Percentiles rank a stretch among this genome's conserved stretches.
Conservation (phyloP, 2,888 invertebrate species). For the Heliconius aoede region DNA sequence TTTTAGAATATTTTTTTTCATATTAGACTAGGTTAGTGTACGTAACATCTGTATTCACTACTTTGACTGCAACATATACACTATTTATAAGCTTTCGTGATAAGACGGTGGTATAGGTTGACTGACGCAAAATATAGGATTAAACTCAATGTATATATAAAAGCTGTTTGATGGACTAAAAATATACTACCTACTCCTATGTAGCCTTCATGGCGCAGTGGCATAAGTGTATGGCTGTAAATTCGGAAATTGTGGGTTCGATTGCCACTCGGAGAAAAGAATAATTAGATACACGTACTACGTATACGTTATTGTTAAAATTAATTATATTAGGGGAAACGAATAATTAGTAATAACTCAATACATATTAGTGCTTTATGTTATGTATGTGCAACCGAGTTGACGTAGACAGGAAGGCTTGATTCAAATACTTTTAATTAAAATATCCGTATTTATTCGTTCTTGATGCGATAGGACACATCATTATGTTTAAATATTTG, state of each 20-base stretch:
- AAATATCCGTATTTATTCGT: background rate
- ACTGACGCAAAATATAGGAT: background rate
- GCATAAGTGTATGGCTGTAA: too few relatives aligned
- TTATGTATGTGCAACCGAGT: background rate
- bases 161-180: background rate
- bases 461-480: too few relatives aligned
- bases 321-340: too few relatives aligned
- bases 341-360: too few relatives aligned
- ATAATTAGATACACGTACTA: too few relatives aligned
- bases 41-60: background rate
- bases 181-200: background rate
- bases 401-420: background rate
- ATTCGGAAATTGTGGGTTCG: too few relatives aligned
- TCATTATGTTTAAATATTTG: too few relatives aligned
- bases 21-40: background rate
- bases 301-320: too few relatives aligned
- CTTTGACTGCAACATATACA: background rate
- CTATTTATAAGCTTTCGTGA: slow-evolving; percentile 7
- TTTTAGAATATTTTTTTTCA: background rate
- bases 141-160: background rate
- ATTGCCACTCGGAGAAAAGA: too few relatives aligned
- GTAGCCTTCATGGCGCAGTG: too few relatives aligned
- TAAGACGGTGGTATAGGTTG: background rate
- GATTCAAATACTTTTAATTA: background rate
- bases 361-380: too few relatives aligned